Percentiles rank a stretch among this genome's conserved stretches.
These are phyloP conservation scores for Festucalex cinctus DNA, from an alignment of 2,113 vertebrate genomes.

Conservation along the genomic window DNA sequence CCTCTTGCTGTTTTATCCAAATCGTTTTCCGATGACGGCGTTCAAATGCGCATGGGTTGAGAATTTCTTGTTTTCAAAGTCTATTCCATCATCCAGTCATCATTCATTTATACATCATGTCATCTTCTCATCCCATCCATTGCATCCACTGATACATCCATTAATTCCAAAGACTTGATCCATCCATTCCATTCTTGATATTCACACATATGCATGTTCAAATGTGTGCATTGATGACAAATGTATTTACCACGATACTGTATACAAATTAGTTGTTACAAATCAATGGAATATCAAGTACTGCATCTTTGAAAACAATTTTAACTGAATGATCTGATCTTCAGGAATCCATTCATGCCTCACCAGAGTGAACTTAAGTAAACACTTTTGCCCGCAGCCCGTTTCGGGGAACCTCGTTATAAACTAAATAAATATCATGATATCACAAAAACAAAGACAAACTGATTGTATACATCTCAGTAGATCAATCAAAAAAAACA, in stretches of 20 bases:
- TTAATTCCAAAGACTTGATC: constrained; percentile 33
- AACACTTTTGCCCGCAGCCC: constrained; percentile 24
- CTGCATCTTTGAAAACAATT: constrained; percentile 58
- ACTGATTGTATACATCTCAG: constrained; percentile 18
- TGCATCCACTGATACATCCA: constrained; percentile 28
- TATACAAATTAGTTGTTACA: not conserved
- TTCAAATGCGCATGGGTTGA: constrained; percentile 51
- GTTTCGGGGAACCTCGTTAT: constrained; percentile 12
- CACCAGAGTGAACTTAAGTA: constrained; percentile 40
- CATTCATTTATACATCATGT: constrained; percentile 19
- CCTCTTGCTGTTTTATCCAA: constrained; percentile 28
- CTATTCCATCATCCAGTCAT: constrained; percentile 38
- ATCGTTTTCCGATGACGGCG: constrained; percentile 38
- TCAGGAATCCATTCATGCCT: constrained; percentile 28
- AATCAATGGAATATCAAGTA: constrained; percentile 41
- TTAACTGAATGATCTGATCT: not conserved
- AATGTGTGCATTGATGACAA: not conserved
- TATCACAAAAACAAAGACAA: constrained; percentile 20
- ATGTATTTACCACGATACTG: not conserved
- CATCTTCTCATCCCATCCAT: constrained; percentile 34
- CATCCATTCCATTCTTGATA: constrained; percentile 56
- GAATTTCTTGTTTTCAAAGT: constrained; percentile 34
- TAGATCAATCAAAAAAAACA: constrained; percentile 14
- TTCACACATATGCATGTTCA: not conserved
- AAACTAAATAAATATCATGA: constrained; percentile 23